Conservation (phyloP, 2,797 vertebrate species). For the Danio albolineatus region DNA sequence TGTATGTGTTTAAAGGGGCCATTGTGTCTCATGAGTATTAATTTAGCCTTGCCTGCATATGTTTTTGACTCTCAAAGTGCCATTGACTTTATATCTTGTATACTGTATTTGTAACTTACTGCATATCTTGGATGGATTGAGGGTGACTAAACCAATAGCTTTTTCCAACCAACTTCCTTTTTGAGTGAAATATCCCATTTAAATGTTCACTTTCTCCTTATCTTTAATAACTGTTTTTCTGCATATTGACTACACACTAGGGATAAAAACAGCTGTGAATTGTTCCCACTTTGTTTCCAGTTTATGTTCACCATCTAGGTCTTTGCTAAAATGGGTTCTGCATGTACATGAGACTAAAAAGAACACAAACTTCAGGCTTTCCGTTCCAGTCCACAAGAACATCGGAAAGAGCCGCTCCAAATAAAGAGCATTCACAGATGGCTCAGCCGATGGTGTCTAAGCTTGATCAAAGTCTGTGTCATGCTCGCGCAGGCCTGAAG, state of each 20-base stretch:
- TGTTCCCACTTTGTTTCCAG: not conserved
- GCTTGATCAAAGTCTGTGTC: conserved; percentile 63
- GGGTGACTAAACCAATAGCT: not conserved
- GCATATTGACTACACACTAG: not conserved
- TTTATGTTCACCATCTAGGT: not conserved
- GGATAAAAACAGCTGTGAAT: conserved; percentile 8
- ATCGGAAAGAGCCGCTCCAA: conserved; percentile 41
- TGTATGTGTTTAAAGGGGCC: too few relatives aligned
- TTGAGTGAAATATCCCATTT: not conserved
- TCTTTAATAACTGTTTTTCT: not conserved
- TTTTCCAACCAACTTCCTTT: not conserved
- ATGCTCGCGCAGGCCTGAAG: conserved; percentile 50
- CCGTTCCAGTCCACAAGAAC: conserved; percentile 14
- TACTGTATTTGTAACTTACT: too few relatives aligned
- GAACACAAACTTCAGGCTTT: conserved; percentile 22
- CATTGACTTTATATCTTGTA: too few relatives aligned
- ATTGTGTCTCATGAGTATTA: too few relatives aligned
- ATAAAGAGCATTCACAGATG: conserved; percentile 41
- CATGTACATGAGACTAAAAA: conserved; percentile 17
- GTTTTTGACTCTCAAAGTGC: too few relatives aligned
- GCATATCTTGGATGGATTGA: too few relatives aligned
- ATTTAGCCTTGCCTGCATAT: too few relatives aligned
- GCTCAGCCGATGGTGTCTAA: conserved; percentile 30
- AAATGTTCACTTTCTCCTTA: not conserved
- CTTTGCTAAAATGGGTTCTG: conserved; percentile 1